Percentiles rank a stretch among this genome's conserved stretches.
Evolutionary conservation across 2,797 vertebrate genomes (phyloP).

Genomic region (Paguma larvata): DNA sequence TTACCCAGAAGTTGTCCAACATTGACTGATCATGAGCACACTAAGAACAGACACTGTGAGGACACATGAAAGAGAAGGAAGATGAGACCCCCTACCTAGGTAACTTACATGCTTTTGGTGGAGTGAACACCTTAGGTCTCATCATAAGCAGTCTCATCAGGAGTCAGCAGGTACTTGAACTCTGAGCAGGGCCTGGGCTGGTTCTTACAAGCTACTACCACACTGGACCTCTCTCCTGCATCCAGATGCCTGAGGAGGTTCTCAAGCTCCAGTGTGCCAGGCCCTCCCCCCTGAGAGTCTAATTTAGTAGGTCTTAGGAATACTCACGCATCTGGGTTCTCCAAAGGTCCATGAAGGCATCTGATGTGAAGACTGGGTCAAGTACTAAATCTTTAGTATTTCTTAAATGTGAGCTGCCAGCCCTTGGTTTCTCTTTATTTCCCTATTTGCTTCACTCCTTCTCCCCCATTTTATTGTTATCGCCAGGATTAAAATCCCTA

Average conservation of each 20-base stretch:
- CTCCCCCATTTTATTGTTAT: background rate
- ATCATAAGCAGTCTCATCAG: background rate
- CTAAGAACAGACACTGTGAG: background rate
- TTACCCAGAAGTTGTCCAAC: background rate
- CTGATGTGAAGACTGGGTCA: background rate
- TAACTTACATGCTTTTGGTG: background rate
- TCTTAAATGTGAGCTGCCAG: background rate
- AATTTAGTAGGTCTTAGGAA: background rate
- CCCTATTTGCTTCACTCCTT: background rate
- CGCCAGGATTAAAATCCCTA: background rate
- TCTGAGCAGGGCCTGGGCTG: background rate
- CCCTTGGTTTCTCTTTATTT: background rate
- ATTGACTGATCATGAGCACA: background rate
- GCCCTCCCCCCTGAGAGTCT: accelerated
- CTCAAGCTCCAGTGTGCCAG: background rate
- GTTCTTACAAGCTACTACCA: background rate
- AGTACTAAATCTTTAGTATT: background rate
- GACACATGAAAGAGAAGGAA: background rate
- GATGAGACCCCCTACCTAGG: background rate
- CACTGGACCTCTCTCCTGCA: background rate
- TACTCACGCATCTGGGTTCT: background rate
- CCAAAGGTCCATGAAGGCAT: background rate
- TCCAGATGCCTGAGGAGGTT: background rate
- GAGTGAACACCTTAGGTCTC: background rate
- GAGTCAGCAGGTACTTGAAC: background rate